Evolutionary conservation across 2,797 vertebrate genomes (phyloP).

Genomic region (Chelon labrosus): DNA sequence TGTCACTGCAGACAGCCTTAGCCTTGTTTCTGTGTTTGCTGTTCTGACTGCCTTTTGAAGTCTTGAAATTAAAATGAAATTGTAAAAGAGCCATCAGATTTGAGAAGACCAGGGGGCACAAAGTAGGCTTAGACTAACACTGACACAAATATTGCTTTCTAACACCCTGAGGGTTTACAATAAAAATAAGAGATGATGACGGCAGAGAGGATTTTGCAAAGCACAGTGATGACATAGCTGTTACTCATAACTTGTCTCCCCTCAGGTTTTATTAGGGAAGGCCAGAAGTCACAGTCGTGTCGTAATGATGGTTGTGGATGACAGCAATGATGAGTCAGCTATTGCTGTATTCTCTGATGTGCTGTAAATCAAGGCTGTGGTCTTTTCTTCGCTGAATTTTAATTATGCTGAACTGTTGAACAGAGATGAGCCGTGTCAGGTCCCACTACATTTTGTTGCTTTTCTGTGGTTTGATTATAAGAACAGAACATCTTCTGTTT

Average conservation of each 20-base stretch:
- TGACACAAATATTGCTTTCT: conserved; percentile 67
- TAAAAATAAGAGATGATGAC: conserved; percentile 55
- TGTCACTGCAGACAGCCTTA: conserved; percentile 21
- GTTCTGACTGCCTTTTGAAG: conserved; percentile 30
- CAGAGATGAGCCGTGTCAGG: conserved; percentile 30
- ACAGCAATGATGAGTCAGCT: conserved; percentile 76
- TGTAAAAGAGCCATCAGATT: conserved; percentile 44
- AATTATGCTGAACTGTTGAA: conserved; percentile 60
- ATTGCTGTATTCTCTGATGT: conserved; percentile 60
- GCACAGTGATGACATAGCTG: conserved; percentile 53
- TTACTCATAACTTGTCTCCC: conserved; percentile 68
- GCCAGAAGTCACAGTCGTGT: conserved; percentile 60
- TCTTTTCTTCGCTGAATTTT: conserved; percentile 64
- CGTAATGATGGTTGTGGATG: conserved; percentile 57
- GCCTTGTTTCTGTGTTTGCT: conserved; percentile 25
- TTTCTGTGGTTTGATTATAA: conserved; percentile 36
- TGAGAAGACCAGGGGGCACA: conserved; percentile 22
- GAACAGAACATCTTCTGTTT: conserved; percentile 53
- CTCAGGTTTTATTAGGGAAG: conserved; percentile 65
- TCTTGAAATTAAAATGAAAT: conserved; percentile 57
- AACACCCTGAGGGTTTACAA: conserved; percentile 51
- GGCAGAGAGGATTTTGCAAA: conserved; percentile 43
- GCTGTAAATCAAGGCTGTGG: conserved; percentile 57
- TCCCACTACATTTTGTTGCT: conserved; percentile 34
- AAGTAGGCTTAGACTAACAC: conserved; percentile 30